Conservation (phyloP, 1,140 invertebrate species). For the Eubasilissa regina region DNA sequence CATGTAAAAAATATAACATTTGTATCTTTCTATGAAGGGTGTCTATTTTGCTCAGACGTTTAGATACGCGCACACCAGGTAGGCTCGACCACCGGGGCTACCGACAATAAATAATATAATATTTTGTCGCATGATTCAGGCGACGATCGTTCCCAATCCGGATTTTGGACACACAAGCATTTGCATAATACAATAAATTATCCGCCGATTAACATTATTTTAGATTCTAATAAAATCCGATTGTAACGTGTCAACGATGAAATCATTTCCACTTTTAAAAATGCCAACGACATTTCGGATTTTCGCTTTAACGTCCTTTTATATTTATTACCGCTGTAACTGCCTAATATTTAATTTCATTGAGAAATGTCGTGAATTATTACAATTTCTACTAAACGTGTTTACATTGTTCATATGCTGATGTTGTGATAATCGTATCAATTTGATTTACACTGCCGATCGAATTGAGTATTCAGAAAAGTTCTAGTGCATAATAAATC, state of each 20-base stretch:
- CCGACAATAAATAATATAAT: constrained; percentile 40
- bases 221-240: constrained; percentile 44
- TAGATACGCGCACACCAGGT: too few relatives aligned
- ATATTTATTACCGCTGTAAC: constrained; percentile 32
- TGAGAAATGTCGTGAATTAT: constrained; percentile 41
- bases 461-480: too few relatives aligned
- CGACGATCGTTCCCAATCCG: constrained; percentile 33
- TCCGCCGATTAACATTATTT: constrained; percentile 46
- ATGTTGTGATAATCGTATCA: too few relatives aligned
- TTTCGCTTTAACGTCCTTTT: constrained; percentile 31
- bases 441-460: too few relatives aligned
- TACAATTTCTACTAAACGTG: too few relatives aligned
- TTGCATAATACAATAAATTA: constrained; percentile 46
- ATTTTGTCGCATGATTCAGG: constrained; percentile 36
- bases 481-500: too few relatives aligned
- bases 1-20: too few relatives aligned
- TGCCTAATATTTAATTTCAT: constrained; percentile 39
- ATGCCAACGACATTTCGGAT: constrained; percentile 29
- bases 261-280: constrained; percentile 47
- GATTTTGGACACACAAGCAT: constrained; percentile 19
- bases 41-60: too few relatives aligned
- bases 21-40: too few relatives aligned
- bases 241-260: constrained; percentile 47
- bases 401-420: too few relatives aligned
- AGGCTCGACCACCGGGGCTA: constrained; percentile 28